phyloP scores from a whole-genome alignment of 2,797 vertebrate species.

The Enteromius treurensis region DNA sequence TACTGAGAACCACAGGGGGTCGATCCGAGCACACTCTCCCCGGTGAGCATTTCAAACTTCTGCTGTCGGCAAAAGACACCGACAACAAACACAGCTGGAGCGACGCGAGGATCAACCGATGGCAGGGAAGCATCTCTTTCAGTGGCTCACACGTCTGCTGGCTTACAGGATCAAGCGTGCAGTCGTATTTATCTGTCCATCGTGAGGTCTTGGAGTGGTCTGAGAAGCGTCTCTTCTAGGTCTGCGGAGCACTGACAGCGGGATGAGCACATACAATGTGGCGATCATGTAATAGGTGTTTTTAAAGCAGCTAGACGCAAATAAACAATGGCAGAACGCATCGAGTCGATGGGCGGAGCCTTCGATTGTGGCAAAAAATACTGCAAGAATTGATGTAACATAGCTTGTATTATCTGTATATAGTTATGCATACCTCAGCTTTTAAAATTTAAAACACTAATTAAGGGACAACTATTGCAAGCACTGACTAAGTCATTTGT shows the following conservation, averaged over 20 bases:
- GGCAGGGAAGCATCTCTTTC: constrained; percentile 55
- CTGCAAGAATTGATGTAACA: not conserved
- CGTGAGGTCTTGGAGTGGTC: not conserved
- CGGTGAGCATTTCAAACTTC: constrained; percentile 61
- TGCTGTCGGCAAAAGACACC: constrained; percentile 45
- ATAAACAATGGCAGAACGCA: constrained; percentile 13
- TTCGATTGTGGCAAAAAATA: not conserved
- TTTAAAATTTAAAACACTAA: not conserved
- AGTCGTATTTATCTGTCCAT: constrained; percentile 15
- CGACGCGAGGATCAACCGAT: constrained; percentile 43
- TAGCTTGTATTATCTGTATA: not conserved
- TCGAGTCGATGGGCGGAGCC: constrained; percentile 32
- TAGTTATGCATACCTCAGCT: not conserved
- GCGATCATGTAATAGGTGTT: not conserved
- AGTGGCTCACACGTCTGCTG: constrained; percentile 37
- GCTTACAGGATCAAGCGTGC: not conserved
- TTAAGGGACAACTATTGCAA: too few relatives aligned
- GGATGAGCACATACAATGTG: not conserved
- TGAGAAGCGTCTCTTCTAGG: not conserved
- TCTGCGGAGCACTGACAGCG: not conserved
- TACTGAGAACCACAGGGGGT: constrained; percentile 81
- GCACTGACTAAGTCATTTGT: not conserved
- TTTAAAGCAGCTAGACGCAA: constrained; percentile 44
- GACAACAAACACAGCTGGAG: constrained; percentile 54
- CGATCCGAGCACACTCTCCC: constrained; percentile 57